Percentiles rank a stretch among this genome's conserved stretches.
Evolutionary conservation across 2,888 invertebrate genomes (phyloP).

Genomic region (Ophion ellenae): DNA sequence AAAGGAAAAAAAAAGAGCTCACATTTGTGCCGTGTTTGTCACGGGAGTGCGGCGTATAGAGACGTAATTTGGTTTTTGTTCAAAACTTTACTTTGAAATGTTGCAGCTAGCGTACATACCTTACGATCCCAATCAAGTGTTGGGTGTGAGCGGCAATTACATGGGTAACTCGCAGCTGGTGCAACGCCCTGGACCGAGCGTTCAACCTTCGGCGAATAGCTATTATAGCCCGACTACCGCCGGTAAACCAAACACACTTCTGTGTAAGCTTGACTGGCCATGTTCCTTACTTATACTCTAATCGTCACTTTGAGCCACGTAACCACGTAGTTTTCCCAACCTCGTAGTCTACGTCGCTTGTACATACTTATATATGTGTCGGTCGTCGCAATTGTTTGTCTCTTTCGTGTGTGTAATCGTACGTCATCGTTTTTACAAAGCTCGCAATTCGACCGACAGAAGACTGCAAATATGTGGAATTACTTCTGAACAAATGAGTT

Average conservation of each 20-base stretch:
- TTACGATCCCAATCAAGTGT: constrained; percentile 86
- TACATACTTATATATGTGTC: not conserved
- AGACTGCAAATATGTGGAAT: not conserved
- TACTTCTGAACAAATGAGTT: not conserved
- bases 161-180: constrained; percentile 87
- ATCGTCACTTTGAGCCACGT: constrained; percentile 49
- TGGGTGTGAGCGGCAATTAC: constrained; percentile 86
- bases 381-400: not conserved
- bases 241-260: constrained; percentile 76
- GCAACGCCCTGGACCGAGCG: constrained; percentile 86
- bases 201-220: constrained; percentile 82
- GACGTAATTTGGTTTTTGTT: constrained; percentile 6
- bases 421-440: not conserved
- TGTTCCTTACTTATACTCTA: constrained; percentile 67
- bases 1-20: no score
- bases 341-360: constrained; percentile 30
- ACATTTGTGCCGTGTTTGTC: no score
- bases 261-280: constrained; percentile 74
- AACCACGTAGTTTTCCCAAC: constrained; percentile 53
- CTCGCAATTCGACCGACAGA: not conserved
- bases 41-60: no score
- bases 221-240: constrained; percentile 83
- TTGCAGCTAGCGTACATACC: constrained; percentile 86
- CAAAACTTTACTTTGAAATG: constrained; percentile 20
- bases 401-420: not conserved